Percentiles rank a stretch among this genome's conserved stretches.
Conservation (phyloP, 2,888 invertebrate genomes). For the Lamproptera curius region DNA sequence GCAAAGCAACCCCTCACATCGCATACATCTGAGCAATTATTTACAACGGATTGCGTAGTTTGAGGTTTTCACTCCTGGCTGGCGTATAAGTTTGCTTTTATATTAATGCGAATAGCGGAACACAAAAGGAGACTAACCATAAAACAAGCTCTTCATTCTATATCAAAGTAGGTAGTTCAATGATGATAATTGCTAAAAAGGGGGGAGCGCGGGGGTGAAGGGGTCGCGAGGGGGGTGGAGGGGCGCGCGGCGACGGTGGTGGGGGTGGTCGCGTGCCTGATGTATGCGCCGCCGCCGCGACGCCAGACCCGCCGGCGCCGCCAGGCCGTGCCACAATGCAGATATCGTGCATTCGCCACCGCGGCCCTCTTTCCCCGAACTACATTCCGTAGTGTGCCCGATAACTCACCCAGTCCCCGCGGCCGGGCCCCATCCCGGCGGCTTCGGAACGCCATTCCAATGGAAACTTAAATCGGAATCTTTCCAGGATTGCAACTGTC, state of each 20-base stretch:
- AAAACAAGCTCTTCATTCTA: conserved; percentile 31
- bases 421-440: neutral
- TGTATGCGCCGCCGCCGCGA: conserved; percentile 73
- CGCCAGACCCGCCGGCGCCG: conserved; percentile 74
- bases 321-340: conserved; percentile 68
- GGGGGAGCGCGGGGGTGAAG: conserved; percentile 23
- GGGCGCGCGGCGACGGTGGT: conserved; percentile 27
- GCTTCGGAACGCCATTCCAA: neutral
- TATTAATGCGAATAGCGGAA: conserved; percentile 15
- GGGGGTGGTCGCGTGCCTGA: conserved; percentile 66
- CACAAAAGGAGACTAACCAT: conserved; percentile 19
- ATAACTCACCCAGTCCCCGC: conserved; percentile 15
- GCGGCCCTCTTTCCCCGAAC: conserved; percentile 33
- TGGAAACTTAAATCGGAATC: conserved; percentile 4
- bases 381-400: conserved; percentile 10
- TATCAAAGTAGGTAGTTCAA: conserved; percentile 53
- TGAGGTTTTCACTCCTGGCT: conserved; percentile 14
- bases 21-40: conserved; percentile 2
- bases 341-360: conserved; percentile 66
- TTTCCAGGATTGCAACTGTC: neutral
- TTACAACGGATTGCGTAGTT: conserved; percentile 11
- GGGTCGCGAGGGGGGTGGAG: conserved; percentile 22
- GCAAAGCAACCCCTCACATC: neutral
- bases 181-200: conserved; percentile 52
- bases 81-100: conserved; percentile 10